phyloP scores from a whole-genome alignment of 2,113 vertebrate genomes.

The Misgurnus anguillicaudatus region DNA sequence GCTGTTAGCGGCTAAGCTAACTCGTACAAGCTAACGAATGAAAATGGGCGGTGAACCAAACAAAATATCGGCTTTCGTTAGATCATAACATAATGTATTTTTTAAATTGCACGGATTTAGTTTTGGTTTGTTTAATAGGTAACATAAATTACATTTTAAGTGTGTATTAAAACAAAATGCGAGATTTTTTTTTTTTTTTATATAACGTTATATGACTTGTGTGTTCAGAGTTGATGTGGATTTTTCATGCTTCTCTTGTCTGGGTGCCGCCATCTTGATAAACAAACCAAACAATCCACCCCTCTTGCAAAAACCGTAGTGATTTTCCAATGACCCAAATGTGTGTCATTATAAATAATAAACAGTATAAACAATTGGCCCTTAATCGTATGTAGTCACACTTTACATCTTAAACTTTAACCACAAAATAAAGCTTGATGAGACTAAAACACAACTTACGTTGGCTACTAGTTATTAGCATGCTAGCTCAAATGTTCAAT shows the following conservation, averaged over 20 bases:
- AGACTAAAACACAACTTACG: slow-evolving; percentile 5
- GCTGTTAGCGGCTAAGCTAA: slow-evolving; percentile 15
- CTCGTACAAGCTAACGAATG: neutral
- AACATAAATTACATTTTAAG: neutral
- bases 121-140: neutral
- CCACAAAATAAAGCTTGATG: neutral
- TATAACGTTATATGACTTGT: neutral
- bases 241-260: slow-evolving; percentile 66
- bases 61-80: neutral
- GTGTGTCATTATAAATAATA: neutral
- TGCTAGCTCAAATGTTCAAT: slow-evolving; percentile 19
- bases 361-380: neutral
- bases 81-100: neutral
- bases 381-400: too few relatives aligned
- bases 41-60: slow-evolving; percentile 32
- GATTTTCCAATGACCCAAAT: neutral
- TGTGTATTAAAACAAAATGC: neutral
- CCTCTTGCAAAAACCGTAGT: neutral
- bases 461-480: slow-evolving; percentile 30
- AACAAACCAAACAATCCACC: slow-evolving; percentile 55
- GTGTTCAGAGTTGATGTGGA: neutral
- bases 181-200: neutral
- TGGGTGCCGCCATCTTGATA: slow-evolving; percentile 78
- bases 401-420: neutral
- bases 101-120: too few relatives aligned